phyloP scores from a whole-genome alignment of 2,113 vertebrate genomes.

The Hylia prasina region DNA sequence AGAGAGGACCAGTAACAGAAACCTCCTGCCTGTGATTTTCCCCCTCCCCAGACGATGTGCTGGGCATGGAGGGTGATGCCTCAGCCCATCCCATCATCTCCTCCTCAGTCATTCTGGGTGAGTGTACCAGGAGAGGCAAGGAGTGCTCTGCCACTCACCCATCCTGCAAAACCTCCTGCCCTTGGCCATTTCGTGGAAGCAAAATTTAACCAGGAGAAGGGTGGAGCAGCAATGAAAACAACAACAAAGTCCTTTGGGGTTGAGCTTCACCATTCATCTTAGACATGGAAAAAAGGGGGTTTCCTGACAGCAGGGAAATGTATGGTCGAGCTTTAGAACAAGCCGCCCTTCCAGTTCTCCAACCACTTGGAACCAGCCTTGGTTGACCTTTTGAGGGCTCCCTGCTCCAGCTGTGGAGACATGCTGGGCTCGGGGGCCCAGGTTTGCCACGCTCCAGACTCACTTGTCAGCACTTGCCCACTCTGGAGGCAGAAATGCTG shows the following conservation, averaged over 20 bases:
- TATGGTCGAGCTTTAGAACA: background rate
- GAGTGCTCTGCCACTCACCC: background rate
- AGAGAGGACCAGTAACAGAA: background rate
- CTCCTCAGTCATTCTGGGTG: accelerated
- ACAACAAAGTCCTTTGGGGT: background rate
- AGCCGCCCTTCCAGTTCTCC: conserved; percentile 20
- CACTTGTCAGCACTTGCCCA: background rate
- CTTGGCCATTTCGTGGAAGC: background rate
- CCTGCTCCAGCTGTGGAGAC: background rate
- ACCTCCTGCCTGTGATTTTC: background rate
- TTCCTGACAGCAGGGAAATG: conserved; percentile 5
- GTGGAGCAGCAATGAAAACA: background rate
- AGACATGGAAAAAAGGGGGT: conserved; percentile 33
- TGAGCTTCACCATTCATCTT: background rate
- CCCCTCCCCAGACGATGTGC: background rate
- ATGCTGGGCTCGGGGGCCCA: background rate
- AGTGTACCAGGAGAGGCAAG: background rate
- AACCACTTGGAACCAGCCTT: background rate
- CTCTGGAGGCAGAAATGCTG: background rate
- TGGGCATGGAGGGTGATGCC: background rate
- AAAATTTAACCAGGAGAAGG: background rate
- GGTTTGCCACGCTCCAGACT: background rate
- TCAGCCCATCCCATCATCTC: background rate
- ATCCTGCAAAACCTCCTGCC: background rate
- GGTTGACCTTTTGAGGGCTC: background rate